A percentile compares a stretch with the other conserved stretches of the same genome.
phyloP scores from a whole-genome alignment of 1,140 invertebrate genomes.

The Pemphigus obesinymphae region DNA sequence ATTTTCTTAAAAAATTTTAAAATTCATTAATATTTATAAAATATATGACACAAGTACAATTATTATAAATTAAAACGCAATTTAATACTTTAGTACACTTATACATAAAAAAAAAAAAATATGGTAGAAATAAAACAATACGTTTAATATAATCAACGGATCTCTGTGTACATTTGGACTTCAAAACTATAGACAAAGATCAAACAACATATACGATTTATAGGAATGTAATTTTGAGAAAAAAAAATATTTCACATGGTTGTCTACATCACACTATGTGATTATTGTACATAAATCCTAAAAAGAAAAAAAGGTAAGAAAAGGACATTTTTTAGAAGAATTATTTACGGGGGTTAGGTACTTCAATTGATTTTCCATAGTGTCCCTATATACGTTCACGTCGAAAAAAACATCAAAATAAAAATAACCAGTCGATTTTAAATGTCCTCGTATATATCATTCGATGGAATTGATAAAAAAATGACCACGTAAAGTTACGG shows the following conservation, averaged over 20 bases:
- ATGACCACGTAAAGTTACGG: background rate
- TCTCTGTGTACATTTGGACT: too few relatives aligned
- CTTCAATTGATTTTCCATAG: constrained; percentile 8
- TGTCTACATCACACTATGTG: background rate
- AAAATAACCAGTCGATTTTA: background rate
- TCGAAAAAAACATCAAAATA: background rate
- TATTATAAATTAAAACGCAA: too few relatives aligned
- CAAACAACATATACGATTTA: background rate
- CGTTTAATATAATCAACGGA: too few relatives aligned
- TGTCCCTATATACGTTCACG: background rate
- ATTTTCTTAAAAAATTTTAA: too few relatives aligned
- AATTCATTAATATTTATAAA: too few relatives aligned
- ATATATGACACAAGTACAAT: too few relatives aligned
- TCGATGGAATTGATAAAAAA: background rate
- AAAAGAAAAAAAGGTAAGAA: background rate
- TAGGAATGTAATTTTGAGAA: background rate
- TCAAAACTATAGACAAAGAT: background rate
- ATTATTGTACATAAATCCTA: background rate
- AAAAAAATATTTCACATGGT: background rate
- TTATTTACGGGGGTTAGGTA: background rate
- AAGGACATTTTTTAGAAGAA: background rate
- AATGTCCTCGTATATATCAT: background rate
- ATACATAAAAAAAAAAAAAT: too few relatives aligned
- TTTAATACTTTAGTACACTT: background rate
- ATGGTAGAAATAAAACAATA: too few relatives aligned